Evolutionary conservation across 2,888 invertebrate species (phyloP), one percentile per base, ranked within the genome.

Genomic region (Euclidia mi): DNA sequence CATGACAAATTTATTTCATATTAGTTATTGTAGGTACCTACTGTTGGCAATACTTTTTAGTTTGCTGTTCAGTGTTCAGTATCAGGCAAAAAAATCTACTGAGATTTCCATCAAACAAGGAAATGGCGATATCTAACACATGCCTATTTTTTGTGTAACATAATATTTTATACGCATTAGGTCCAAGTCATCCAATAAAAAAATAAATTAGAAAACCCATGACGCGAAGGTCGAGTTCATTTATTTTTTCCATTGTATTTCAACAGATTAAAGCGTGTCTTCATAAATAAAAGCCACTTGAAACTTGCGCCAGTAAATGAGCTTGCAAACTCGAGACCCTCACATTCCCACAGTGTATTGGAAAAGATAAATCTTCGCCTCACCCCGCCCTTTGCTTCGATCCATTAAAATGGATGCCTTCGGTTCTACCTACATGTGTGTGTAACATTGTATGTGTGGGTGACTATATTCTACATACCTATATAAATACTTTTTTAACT

Each of bases 361-460:
- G 82, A 90, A 88, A 84, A 91, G 88, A 94, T 94, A 94, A 94
- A 94, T 93, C 92, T 91, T 85, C 72, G 63, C 59, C 71, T 73
- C 78, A 81, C 87, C 84, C 85, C 89, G 87, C 90, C 91, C 81
- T 78, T 73, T 70, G 71, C 71, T 76, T 65, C 81, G 79, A 77
- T 85, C 86, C 89, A 90, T 90, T 90, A 89, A 83, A 58, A 63
- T 65, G 58, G 59, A 58, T 61, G 69, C 61, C 59, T 71, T 74
- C 76, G 64, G 53, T 62, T 32, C 56, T 44, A 34, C 51, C 32
- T 44, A 44, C 43, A 25, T 34, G 14, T 48, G 43, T 38, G 44
- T 43, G 34, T 20, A 3, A 17, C n/a, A n/a, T n/a, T n/a, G n/a
- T n/a, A n/a, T n/a, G n/a, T n/a, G n/a, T n/a, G n/a, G n/a, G n/a